Evolutionary conservation across 2,797 vertebrate species (phyloP), one percentile per base, ranked within the genome.

Genomic region (Setipinna tenuifilis): DNA sequence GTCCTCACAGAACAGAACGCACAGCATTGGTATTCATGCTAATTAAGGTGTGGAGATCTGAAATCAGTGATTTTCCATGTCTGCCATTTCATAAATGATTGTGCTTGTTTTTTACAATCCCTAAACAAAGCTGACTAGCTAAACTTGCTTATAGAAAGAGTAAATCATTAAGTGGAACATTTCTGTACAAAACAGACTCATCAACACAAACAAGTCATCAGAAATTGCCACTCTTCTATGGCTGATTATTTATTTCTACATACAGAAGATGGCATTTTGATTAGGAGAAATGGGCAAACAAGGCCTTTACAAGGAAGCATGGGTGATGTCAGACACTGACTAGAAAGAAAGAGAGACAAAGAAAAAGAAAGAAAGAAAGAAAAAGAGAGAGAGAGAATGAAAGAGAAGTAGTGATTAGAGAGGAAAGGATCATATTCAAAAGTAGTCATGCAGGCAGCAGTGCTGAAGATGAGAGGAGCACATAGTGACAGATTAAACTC

Each of bases 401-500:
- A 41, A 41, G 35, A 5, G 35, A 41, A 41, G 35, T 41, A 41
- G 5, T 41, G 35, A 41, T 41, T 41, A 41, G 35, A 2, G 35
- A 41, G 35, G 35, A 41, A 5, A 41, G 35, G 35, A 41, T 41
- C 35, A 41, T 41, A 41, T 41, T 41, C 5, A 41, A 41, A 41
- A 41, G 35, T 41, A 41, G 35, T 41, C 2, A 41, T 5, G 5
- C 35, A 41, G 35, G 5, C 5, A 5, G 35, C 35, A 41, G 35
- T 41, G 35, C 5, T 41, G 35, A 54, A 9, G 50, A 7, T 54
- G 50, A 54, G 50, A 54, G 50, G 50, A 54, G 14, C 50, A 54
- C 7, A 54, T 7, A 54, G 50, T 54, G 50, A 54, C 50, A 54
- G 83, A 85, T 81, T 59, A 86, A 87, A 57, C 23, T 1, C 14